A percentile compares a stretch with the other conserved stretches of the same genome.
These are phyloP conservation scores for Lamproptera curius DNA, from an alignment of 2,888 invertebrate genomes.

Conservation along the genomic window DNA sequence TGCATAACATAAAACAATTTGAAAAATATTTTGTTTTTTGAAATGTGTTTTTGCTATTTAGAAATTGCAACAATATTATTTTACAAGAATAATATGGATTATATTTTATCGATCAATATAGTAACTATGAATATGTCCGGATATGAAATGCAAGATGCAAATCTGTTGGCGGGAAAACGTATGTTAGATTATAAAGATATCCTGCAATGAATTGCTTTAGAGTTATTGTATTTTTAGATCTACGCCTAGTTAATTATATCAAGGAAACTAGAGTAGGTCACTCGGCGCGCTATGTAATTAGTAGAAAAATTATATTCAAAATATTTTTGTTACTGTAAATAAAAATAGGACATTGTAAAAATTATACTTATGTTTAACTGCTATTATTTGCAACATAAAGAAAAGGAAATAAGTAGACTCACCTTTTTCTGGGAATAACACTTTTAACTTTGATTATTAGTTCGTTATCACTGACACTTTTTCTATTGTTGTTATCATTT, in stretches of 20 bases:
- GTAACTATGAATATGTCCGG: too few relatives aligned
- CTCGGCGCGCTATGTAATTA: slow-evolving; percentile 22
- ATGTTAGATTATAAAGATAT: slow-evolving; percentile 13
- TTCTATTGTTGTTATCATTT: slow-evolving; percentile 53
- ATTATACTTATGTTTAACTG: too few relatives aligned
- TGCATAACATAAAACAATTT: too few relatives aligned
- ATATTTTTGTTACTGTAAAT: neutral
- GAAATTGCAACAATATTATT: too few relatives aligned
- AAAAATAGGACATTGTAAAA: too few relatives aligned
- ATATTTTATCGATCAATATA: too few relatives aligned
- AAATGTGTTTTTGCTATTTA: too few relatives aligned
- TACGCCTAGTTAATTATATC: slow-evolving; percentile 50
- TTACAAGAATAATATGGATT: too few relatives aligned
- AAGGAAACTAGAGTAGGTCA: slow-evolving; percentile 47
- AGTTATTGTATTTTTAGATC: slow-evolving; percentile 36
- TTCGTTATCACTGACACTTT: slow-evolving; percentile 35
- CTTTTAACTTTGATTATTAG: slow-evolving; percentile 70
- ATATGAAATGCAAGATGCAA: too few relatives aligned
- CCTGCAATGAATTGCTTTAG: slow-evolving; percentile 22
- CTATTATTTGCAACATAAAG: too few relatives aligned
- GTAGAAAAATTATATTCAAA: slow-evolving; percentile 9
- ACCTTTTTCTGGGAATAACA: slow-evolving; percentile 69
- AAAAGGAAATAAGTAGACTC: slow-evolving; percentile 37
- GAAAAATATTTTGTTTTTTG: too few relatives aligned
- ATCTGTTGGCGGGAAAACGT: slow-evolving; percentile 11